Conservation (phyloP, 2,888 invertebrate genomes). For the Lepidocyrtoides sp. region DNA sequence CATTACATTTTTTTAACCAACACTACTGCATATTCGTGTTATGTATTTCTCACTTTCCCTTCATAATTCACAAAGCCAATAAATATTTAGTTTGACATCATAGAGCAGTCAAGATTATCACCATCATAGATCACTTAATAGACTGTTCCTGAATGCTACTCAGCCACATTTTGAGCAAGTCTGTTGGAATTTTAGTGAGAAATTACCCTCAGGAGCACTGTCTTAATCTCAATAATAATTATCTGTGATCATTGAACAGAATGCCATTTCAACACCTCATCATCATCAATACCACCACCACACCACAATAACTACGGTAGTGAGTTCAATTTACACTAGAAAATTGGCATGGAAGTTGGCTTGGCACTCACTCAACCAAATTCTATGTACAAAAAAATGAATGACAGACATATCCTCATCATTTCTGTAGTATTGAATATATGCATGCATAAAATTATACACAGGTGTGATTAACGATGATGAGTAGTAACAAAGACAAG, state of each 20-base stretch:
- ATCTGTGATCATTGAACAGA: conserved; percentile 13
- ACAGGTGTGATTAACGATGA: not conserved
- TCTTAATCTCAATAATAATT: conserved; percentile 2
- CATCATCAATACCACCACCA: not conserved
- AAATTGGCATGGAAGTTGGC: too few species aligned
- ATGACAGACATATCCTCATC: not conserved
- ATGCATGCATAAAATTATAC: too few species aligned
- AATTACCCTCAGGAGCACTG: not conserved
- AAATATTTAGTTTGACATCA: not conserved
- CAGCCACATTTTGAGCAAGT: too few species aligned
- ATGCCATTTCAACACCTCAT: conserved; percentile 46
- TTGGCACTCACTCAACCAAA: too few species aligned
- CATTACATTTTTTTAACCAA: too few species aligned
- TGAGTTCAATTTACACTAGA: too few species aligned
- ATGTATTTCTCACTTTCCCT: conserved; percentile 82
- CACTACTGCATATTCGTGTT: too few species aligned
- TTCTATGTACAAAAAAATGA: too few species aligned
- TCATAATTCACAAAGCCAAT: not conserved
- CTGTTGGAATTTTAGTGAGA: too few species aligned
- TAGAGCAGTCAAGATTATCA: not conserved
- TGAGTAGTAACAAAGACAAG: not conserved
- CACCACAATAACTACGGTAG: too few species aligned
- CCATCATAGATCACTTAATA: not conserved
- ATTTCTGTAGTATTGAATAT: too few species aligned
- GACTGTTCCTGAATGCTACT: too few species aligned